Evolutionary conservation across 92 coral and sea anemone species (phyloP).

Genomic region (Actinostola sp.): DNA sequence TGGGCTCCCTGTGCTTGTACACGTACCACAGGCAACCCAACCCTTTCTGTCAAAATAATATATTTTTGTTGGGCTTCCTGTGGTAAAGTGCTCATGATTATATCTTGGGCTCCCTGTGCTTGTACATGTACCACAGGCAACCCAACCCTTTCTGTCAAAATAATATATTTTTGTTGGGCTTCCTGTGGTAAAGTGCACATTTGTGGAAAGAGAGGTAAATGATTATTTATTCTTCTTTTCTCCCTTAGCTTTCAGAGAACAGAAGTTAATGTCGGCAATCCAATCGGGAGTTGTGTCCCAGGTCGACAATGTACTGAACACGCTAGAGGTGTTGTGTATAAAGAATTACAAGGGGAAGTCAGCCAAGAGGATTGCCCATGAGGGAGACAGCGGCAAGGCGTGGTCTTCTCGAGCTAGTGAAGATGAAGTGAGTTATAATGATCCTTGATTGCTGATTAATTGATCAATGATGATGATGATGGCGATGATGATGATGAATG

Average conservation of each 20-base stretch:
- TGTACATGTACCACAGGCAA: too few species aligned
- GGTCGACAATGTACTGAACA: conserved; percentile 53
- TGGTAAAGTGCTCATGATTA: too few species aligned
- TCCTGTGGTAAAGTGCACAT: too few species aligned
- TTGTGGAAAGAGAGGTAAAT: not conserved
- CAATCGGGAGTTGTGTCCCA: conserved; percentile 77
- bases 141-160: too few species aligned
- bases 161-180: too few species aligned
- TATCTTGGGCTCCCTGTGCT: too few species aligned
- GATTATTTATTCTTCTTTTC: not conserved
- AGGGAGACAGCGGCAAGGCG: conserved; percentile 8
- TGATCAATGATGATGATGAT: too few species aligned
- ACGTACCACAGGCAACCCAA: too few species aligned
- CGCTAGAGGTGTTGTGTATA: conserved; percentile 48
- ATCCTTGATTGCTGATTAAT: not conserved
- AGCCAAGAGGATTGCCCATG: conserved; percentile 39
- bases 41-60: too few species aligned
- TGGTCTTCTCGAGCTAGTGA: not conserved
- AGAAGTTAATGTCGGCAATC: conserved; percentile 69
- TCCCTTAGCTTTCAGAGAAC: conserved; percentile 69
- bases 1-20: too few species aligned
- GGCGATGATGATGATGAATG: too few species aligned
- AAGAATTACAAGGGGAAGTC: conserved; percentile 48
- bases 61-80: too few species aligned
- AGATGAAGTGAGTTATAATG: conserved; percentile 6